Evolutionary conservation across 2,113 vertebrate species (phyloP), one percentile per base, ranked within the genome.

Genomic region (Prionailurus viverrinus): DNA sequence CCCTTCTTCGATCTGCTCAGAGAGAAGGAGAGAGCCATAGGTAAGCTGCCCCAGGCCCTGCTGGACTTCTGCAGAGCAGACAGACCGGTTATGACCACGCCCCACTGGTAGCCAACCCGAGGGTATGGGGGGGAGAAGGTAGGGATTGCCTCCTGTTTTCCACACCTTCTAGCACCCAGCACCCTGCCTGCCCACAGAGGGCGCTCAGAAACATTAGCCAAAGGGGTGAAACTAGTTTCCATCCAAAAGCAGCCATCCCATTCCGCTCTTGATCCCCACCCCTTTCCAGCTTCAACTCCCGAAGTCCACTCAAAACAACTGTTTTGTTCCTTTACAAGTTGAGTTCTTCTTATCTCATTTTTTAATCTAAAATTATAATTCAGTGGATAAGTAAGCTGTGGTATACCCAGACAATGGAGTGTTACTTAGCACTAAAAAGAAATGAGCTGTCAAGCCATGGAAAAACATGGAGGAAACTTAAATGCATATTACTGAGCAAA

Each of bases 1-100:
- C 11, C 99, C 99, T 91, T 99, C 99, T 98, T 99, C 99, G 0
- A 99, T 98, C 99, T 99, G 98, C 61, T 80, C 31, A 27, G 94
- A 98, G 78, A 98, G 76, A 96, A 7, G 94, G 94, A 97, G 87
- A 97, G 83, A 69, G 76, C 48, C 58, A 33, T 0, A 7, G 39
- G 73, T 9, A 27, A 95, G 79, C 31, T 11, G 15, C 55, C 69
- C 33, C 4, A 55, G 68, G 51, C 11, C 4, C 11, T 15, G 53
- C 48, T 21, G 23, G 19, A 8, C 2, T 9, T 33, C 27, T 1
- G 8, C 65, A 63, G 51, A 78, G n/a, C 39, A 3, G 7, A 14
- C 3, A 1, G 25, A 51, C 16, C 0, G 1, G 55, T 31, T 14
- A 19, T 9, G 31, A 36, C 58, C 48, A 36, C 2, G 2, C 14